Evolutionary conservation across 2,797 vertebrate species (phyloP).

Genomic region (Platalea minor): DNA sequence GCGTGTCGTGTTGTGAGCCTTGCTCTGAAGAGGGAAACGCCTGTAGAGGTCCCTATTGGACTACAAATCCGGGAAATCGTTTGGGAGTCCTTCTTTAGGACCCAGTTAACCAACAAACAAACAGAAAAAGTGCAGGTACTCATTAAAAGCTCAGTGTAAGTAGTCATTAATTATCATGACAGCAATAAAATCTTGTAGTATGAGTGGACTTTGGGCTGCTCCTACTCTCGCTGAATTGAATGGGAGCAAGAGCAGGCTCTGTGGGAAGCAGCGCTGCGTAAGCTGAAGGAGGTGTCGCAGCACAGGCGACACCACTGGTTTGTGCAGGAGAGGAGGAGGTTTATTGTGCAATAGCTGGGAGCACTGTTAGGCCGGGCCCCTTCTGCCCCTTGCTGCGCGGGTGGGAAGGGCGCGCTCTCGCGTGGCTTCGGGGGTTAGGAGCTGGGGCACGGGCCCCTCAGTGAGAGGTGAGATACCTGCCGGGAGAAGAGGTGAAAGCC

Average conservation of each 20-base stretch:
- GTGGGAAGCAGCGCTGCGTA: not conserved
- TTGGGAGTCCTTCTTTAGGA: not conserved
- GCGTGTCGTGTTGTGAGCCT: not conserved
- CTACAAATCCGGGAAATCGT: not conserved
- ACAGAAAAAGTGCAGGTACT: not conserved
- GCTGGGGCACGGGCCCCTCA: not conserved
- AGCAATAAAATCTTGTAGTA: not conserved
- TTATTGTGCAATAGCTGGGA: not conserved
- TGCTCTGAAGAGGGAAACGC: not conserved
- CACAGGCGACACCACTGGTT: fast-evolving
- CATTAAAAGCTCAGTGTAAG: constrained; percentile 10
- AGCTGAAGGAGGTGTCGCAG: not conserved
- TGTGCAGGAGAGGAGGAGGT: not conserved
- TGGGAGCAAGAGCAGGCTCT: not conserved
- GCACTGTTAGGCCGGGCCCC: fast-evolving
- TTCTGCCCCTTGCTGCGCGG: not conserved
- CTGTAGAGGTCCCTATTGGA: constrained; percentile 56
- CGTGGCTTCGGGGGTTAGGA: not conserved
- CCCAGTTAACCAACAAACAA: not conserved
- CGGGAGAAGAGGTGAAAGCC: not conserved
- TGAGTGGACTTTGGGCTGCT: not conserved
- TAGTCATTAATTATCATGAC: not conserved
- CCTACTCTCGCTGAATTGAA: constrained; percentile 13
- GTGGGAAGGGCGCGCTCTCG: not conserved
- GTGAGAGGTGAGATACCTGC: not conserved